phyloP scores from a whole-genome alignment of 2,888 invertebrate genomes.

The Bugulina stolonifera region DNA sequence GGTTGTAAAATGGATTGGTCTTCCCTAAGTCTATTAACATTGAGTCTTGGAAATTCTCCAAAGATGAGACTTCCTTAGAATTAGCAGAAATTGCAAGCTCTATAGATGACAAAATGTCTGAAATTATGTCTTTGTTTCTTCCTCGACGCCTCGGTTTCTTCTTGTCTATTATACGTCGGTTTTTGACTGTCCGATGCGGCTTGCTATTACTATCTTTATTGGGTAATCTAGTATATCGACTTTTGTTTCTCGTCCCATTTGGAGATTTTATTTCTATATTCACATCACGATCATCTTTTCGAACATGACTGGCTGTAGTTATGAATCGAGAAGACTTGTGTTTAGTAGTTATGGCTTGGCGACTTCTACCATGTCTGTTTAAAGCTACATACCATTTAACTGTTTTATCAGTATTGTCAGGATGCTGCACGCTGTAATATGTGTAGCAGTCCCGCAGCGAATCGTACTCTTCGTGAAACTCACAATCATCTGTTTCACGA shows the following conservation, averaged over 20 bases:
- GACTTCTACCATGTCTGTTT: background rate
- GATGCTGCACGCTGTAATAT: conserved; percentile 19
- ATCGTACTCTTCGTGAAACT: background rate
- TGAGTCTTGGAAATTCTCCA: background rate
- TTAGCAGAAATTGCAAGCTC: background rate
- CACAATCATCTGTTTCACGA: background rate
- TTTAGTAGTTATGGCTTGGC: background rate
- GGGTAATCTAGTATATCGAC: background rate
- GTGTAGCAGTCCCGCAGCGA: background rate
- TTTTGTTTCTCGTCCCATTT: background rate
- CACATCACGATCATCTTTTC: background rate
- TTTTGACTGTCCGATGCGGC: background rate
- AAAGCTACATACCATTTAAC: conserved; percentile 23
- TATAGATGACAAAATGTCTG: background rate
- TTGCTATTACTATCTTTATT: background rate
- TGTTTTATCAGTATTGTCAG: background rate
- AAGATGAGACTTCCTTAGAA: background rate
- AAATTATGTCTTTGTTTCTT: background rate
- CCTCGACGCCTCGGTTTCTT: background rate
- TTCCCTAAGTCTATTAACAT: conserved; percentile 21
- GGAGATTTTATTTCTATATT: background rate
- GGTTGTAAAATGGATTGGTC: background rate
- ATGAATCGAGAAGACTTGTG: conserved; percentile 18
- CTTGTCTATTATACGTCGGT: background rate
- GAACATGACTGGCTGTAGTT: background rate